Evolutionary conservation across 2,797 vertebrate genomes (phyloP).

Genomic region (Tenualosa ilisha): DNA sequence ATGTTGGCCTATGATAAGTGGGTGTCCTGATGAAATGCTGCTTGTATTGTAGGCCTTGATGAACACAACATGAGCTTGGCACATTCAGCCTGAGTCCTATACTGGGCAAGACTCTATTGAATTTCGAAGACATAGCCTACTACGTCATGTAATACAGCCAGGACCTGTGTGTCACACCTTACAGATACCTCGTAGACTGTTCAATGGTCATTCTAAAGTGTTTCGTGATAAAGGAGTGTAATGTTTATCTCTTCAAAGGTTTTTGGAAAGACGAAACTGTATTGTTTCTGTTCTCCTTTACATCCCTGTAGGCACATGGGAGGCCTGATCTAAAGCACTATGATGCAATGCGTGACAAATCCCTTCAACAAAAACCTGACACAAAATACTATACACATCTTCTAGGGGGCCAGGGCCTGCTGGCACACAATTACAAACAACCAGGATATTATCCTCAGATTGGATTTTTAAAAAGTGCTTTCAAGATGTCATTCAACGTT

Average conservation of each 20-base stretch:
- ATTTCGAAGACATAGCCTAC: not conserved
- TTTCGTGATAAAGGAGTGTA: not conserved
- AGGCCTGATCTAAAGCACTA: not conserved
- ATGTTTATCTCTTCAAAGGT: not conserved
- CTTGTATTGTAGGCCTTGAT: not conserved
- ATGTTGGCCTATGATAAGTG: not conserved
- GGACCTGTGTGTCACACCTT: not conserved
- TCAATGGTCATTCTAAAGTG: not conserved
- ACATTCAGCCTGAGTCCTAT: no score
- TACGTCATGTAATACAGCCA: no score
- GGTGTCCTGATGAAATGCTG: not conserved
- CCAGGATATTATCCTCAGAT: not conserved
- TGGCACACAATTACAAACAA: not conserved
- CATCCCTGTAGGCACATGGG: not conserved
- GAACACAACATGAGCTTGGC: not conserved
- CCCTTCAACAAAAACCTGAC: not conserved
- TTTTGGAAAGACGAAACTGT: not conserved
- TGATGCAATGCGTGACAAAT: not conserved
- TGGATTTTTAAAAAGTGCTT: constrained; percentile 7
- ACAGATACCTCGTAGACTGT: not conserved
- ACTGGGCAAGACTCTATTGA: no score
- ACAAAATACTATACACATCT: not conserved
- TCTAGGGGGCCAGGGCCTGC: not conserved
- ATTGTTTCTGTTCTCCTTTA: not conserved
- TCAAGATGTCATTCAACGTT: not conserved